Evolutionary conservation across 2,888 invertebrate genomes (phyloP), one percentile per base, ranked within the genome.

Genomic region (Leptopterna dolabrata): DNA sequence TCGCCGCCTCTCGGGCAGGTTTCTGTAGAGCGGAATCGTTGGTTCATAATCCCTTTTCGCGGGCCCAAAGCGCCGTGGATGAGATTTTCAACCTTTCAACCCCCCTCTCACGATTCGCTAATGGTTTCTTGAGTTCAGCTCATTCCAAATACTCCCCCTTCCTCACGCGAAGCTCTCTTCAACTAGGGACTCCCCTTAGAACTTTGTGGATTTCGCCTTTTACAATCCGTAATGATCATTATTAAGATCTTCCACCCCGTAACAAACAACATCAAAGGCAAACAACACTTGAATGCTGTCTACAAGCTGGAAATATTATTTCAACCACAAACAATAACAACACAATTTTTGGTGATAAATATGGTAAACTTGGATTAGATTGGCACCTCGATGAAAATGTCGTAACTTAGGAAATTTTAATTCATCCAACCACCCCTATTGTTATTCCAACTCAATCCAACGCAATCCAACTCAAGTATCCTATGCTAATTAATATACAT

Each of bases 41-140:
- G 63, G 63, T 63, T 63, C 63, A 63, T 63, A 63, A 63, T 63
- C 63, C 63, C 63, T 63, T 63, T 63, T 63, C 24, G 63, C 63
- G 63, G 63, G 63, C 19, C 63, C 63, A 63, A 27, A 27, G 63
- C 27, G 24, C 27, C 24, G 63, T 63, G 63, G 63, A 63, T 63
- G 63, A 27, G 63, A 63, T 63, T 63, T 63, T 63, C 63, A 63
- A 63, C 63, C 63, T 63, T 63, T 63, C 63, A 24, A 24, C 24
- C 24, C 63, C 24, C 63, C 9, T 24, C 1, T 4, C 47, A 13
- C 47, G 14, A 16, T 47, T 51, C 51, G 9, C 63, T 63, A 63
- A 63, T 63, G 63, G 63, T 63, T 63, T 63, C 63, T 24, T 63
- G 63, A 63, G 63, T 63, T 63, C 63, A 19, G 63, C 63, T 63